These are phyloP conservation scores for Coendou prehensilis DNA, from an alignment of 2,797 vertebrate species.

Conservation along the genomic window DNA sequence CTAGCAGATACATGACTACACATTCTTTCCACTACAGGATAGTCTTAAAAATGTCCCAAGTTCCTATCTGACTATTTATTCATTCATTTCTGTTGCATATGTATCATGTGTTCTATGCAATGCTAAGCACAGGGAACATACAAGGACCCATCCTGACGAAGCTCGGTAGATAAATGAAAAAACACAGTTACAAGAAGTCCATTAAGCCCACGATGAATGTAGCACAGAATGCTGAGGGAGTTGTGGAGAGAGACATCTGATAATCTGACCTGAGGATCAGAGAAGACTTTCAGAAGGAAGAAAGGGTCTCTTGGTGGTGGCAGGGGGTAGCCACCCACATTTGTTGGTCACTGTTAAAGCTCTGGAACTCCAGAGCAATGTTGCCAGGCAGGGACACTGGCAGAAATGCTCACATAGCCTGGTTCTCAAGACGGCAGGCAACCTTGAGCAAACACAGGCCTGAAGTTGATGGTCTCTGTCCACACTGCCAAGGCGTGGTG, in stretches of 20 bases:
- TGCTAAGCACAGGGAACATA: background rate
- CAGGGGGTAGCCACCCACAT: background rate
- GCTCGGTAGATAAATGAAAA: background rate
- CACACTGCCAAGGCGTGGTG: background rate
- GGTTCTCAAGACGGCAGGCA: background rate
- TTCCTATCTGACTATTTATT: background rate
- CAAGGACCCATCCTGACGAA: background rate
- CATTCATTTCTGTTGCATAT: background rate
- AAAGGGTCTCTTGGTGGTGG: background rate
- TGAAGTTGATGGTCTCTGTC: background rate
- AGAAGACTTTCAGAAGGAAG: background rate
- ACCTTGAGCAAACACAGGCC: background rate
- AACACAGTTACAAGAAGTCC: background rate
- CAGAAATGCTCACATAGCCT: background rate
- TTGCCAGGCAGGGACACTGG: background rate
- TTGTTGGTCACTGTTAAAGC: background rate
- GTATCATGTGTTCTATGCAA: background rate
- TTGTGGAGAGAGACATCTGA: background rate
- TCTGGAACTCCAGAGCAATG: background rate
- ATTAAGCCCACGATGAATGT: background rate
- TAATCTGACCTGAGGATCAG: background rate
- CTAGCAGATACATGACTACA: background rate
- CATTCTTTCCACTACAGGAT: background rate
- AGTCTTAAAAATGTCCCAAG: background rate
- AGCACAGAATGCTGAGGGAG: background rate